These are phyloP conservation scores for Protonibea diacanthus DNA, from an alignment of 2,797 vertebrate genomes.

Conservation along the genomic window DNA sequence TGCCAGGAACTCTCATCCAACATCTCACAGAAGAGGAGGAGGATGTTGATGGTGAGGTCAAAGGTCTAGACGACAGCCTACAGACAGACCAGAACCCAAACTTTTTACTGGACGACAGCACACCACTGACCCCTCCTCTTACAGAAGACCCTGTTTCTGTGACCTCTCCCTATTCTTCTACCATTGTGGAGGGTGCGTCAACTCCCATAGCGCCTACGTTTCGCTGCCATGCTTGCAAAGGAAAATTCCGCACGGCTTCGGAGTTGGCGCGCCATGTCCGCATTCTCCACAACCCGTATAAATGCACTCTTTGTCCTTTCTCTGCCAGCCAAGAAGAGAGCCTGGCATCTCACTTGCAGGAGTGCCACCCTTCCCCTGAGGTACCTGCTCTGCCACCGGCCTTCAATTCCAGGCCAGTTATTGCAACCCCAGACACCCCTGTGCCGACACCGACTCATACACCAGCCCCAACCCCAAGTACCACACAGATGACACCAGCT, in stretches of 20 bases:
- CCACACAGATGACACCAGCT: conserved; percentile 73
- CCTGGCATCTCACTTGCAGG: conserved; percentile 90
- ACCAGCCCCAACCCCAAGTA: conserved; percentile 66
- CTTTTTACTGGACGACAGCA: conserved; percentile 78
- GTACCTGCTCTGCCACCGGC: conserved; percentile 62
- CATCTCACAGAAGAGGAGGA: conserved; percentile 86
- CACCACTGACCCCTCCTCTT: conserved; percentile 81
- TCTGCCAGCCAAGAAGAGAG: conserved; percentile 92
- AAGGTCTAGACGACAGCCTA: conserved; percentile 77
- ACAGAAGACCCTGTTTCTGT: conserved; percentile 80
- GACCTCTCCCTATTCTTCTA: conserved; percentile 78
- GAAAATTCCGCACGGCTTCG: conserved; percentile 93
- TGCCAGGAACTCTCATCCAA: conserved; percentile 75
- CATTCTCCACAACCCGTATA: conserved; percentile 95
- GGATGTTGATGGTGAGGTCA: conserved; percentile 68
- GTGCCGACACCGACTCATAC: conserved; percentile 80
- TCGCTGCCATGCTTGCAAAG: conserved; percentile 94
- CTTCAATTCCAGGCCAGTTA: conserved; percentile 66
- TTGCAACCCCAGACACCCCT: conserved; percentile 75
- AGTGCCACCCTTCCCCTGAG: conserved; percentile 86
- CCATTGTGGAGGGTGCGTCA: conserved; percentile 63
- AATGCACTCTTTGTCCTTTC: conserved; percentile 93
- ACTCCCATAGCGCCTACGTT: conserved; percentile 80
- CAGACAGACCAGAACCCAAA: conserved; percentile 72
- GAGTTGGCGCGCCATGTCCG: conserved; percentile 93